Evolutionary conservation across 2,797 vertebrate species (phyloP).

Genomic region (Picus viridis): DNA sequence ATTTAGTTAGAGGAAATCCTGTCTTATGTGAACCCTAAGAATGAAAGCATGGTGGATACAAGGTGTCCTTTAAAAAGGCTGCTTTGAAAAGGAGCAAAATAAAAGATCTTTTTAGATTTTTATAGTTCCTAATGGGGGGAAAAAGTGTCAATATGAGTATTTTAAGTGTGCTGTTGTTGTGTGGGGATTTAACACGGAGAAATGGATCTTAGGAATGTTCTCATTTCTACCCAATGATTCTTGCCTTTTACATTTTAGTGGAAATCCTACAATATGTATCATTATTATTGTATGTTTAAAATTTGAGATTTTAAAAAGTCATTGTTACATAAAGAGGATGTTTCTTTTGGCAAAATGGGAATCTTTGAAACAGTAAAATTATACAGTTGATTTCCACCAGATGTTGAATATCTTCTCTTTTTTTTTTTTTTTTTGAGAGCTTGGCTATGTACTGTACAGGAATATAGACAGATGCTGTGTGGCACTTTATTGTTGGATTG

Average conservation of each 20-base stretch:
- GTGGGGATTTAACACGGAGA: neutral
- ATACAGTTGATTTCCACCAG: slow-evolving; percentile 53
- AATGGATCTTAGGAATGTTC: neutral
- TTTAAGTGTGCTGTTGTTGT: neutral
- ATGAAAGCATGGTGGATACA: neutral
- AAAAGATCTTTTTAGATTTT: neutral
- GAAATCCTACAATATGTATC: neutral
- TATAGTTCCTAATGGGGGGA: neutral
- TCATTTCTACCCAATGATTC: neutral
- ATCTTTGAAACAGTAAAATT: slow-evolving; percentile 38
- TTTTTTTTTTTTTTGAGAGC: neutral
- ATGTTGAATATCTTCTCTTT: neutral
- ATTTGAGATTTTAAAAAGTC: slow-evolving; percentile 20
- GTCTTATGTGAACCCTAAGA: neutral
- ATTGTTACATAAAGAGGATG: slow-evolving; percentile 1
- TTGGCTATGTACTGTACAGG: neutral
- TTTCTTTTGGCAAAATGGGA: slow-evolving; percentile 53
- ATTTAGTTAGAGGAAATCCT: neutral
- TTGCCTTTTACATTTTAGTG: neutral
- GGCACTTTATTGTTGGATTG: neutral
- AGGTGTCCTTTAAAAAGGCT: neutral
- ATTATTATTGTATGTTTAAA: neutral
- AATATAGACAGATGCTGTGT: slow-evolving; percentile 43
- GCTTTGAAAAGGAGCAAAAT: neutral
- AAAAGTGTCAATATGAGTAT: neutral